phyloP scores from a whole-genome alignment of 1,140 invertebrate species.

The Artemia franciscana region DNA sequence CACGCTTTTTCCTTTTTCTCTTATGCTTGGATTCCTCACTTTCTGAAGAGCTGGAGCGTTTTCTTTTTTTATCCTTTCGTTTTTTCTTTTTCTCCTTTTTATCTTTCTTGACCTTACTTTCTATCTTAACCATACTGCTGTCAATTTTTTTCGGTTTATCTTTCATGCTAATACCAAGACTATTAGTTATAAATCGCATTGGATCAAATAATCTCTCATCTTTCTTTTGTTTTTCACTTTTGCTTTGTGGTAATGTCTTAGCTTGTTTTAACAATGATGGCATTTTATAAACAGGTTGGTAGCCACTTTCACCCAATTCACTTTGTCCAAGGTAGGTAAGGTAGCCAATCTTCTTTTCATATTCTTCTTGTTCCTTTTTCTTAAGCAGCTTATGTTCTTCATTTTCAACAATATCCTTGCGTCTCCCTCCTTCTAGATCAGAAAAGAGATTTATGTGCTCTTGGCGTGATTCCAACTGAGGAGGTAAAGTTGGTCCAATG shows the following conservation, averaged over 20 bases:
- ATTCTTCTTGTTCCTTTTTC: slow-evolving; percentile 79
- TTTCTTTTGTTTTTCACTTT: slow-evolving; percentile 18
- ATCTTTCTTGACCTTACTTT: slow-evolving; percentile 18
- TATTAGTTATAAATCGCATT: slow-evolving; percentile 13
- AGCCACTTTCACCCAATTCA: slow-evolving; percentile 55
- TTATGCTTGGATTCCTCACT: slow-evolving; percentile 37
- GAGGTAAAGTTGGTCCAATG: background rate
- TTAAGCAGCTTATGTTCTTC: slow-evolving; percentile 71
- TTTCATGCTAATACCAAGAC: slow-evolving; percentile 10
- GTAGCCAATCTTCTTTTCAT: slow-evolving; percentile 91
- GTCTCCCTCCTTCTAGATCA: slow-evolving; percentile 49
- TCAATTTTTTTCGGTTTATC: background rate
- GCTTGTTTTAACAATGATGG: slow-evolving; percentile 16
- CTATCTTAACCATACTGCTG: background rate
- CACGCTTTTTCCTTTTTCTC: slow-evolving; percentile 26
- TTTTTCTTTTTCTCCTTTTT: slow-evolving; percentile 19
- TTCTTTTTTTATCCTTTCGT: slow-evolving; percentile 17
- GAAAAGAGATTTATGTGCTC: slow-evolving; percentile 75
- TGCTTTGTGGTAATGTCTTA: slow-evolving; percentile 13
- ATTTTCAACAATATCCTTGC: slow-evolving; percentile 33
- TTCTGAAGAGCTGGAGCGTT: slow-evolving; percentile 18
- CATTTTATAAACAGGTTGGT: slow-evolving; percentile 57
- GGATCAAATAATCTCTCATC: slow-evolving; percentile 12
- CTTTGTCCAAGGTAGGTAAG: slow-evolving; percentile 88
- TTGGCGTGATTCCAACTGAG: background rate